These are phyloP conservation scores for Euphydryas editha DNA, from an alignment of 2,888 invertebrate genomes.

Conservation along the genomic window DNA sequence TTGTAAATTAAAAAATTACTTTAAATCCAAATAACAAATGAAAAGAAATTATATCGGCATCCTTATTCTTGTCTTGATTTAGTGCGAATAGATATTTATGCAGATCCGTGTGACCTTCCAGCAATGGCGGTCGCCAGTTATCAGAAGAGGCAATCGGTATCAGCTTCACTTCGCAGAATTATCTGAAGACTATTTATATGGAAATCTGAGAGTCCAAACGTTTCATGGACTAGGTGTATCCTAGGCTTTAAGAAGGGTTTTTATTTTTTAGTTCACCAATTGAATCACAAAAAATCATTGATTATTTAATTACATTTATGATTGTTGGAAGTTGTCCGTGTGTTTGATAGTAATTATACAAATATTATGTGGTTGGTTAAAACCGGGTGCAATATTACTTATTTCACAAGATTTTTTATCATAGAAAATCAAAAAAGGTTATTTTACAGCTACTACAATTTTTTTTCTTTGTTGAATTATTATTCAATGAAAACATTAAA, in stretches of 20 bases:
- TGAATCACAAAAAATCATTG: neutral
- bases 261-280: neutral
- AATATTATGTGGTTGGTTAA: too few species aligned
- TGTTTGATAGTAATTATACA: too few species aligned
- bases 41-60: neutral
- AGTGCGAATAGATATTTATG: constrained; percentile 23
- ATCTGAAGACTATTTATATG: constrained; percentile 60
- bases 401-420: too few species aligned
- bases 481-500: neutral
- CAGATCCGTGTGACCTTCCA: constrained; percentile 50
- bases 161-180: constrained; percentile 54
- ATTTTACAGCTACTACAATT: too few species aligned
- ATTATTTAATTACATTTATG: too few species aligned
- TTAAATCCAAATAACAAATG: neutral
- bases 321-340: neutral
- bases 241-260: constrained; percentile 28
- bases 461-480: too few species aligned
- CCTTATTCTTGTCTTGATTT: constrained; percentile 3
- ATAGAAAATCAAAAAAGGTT: too few species aligned
- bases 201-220: constrained; percentile 47
- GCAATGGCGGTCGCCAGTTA: constrained; percentile 52
- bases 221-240: constrained; percentile 37
- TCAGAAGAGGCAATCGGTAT: constrained; percentile 48
- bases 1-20: neutral
- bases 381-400: too few species aligned